Conservation (phyloP, 2,113 vertebrate species). For the Myotis lucifugus region DNA sequence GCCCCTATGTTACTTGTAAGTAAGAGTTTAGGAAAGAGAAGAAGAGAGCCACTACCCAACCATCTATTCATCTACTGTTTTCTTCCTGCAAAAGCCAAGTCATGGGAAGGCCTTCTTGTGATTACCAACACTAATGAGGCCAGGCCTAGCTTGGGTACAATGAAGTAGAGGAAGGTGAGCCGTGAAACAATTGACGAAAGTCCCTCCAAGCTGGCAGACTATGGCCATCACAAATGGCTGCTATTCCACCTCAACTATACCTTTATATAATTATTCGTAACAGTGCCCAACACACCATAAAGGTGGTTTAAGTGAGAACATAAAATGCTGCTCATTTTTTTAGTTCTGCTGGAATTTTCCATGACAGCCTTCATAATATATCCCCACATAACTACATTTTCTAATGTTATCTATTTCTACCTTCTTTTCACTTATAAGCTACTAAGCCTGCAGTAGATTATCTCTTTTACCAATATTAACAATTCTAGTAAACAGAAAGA, state of each 20-base stretch:
- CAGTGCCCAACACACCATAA: not conserved
- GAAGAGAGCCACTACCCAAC: not conserved
- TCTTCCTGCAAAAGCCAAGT: not conserved
- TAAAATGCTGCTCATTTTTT: constrained; percentile 14
- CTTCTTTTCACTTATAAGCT: not conserved
- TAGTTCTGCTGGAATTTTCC: not conserved
- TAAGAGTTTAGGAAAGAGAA: not conserved
- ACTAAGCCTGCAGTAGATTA: not conserved
- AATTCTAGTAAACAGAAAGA: not conserved
- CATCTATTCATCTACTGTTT: not conserved
- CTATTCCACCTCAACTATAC: not conserved
- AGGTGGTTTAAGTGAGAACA: not conserved
- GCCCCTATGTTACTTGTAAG: not conserved
- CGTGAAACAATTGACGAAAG: not conserved
- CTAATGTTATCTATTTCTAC: not conserved
- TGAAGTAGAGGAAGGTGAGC: not conserved
- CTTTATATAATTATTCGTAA: not conserved
- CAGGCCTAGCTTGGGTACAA: not conserved
- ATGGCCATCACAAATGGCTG: not conserved
- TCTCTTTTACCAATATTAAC: not conserved
- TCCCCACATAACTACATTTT: not conserved
- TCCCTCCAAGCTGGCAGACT: not conserved
- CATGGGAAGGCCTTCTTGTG: not conserved
- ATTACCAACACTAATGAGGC: not conserved
- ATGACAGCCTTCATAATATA: not conserved